Conservation (phyloP, 2,888 invertebrate genomes). For the Phorcus lineatus region DNA sequence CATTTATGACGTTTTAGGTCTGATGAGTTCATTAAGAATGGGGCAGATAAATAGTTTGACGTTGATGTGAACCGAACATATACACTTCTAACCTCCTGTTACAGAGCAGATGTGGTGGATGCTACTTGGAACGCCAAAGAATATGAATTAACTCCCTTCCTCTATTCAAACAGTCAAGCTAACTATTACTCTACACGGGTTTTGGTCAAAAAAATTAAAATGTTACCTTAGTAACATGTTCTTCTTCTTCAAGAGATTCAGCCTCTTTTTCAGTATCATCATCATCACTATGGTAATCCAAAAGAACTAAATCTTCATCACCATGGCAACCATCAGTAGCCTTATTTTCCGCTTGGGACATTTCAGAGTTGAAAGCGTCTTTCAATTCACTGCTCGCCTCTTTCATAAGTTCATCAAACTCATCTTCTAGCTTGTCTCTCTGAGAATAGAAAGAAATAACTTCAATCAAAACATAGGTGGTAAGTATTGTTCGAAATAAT, state of each 20-base stretch:
- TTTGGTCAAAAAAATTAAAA: background rate
- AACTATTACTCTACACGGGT: too few species aligned
- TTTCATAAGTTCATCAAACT: conserved; percentile 69
- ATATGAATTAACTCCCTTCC: too few species aligned
- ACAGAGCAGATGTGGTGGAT: too few species aligned
- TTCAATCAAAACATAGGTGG: too few species aligned
- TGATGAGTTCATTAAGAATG: too few species aligned
- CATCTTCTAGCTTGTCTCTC: conserved; percentile 58
- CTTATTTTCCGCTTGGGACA: conserved; percentile 44
- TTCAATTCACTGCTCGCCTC: conserved; percentile 66
- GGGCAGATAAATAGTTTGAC: too few species aligned
- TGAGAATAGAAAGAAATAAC: background rate
- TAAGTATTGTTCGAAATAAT: too few species aligned
- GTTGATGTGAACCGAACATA: too few species aligned
- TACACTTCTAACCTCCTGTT: too few species aligned
- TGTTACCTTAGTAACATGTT: conserved; percentile 70
- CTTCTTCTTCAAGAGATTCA: conserved; percentile 59
- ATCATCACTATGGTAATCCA: conserved; percentile 71
- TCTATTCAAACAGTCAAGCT: too few species aligned
- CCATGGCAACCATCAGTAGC: conserved; percentile 40
- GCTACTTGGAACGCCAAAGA: too few species aligned
- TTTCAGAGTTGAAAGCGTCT: conserved; percentile 59
- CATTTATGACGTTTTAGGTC: too few species aligned
- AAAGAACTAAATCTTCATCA: conserved; percentile 64
- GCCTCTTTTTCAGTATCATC: conserved; percentile 53